Evolutionary conservation across 2,888 invertebrate species (phyloP), one percentile per base, ranked within the genome.

Genomic region (Dinocampus coccinellae): DNA sequence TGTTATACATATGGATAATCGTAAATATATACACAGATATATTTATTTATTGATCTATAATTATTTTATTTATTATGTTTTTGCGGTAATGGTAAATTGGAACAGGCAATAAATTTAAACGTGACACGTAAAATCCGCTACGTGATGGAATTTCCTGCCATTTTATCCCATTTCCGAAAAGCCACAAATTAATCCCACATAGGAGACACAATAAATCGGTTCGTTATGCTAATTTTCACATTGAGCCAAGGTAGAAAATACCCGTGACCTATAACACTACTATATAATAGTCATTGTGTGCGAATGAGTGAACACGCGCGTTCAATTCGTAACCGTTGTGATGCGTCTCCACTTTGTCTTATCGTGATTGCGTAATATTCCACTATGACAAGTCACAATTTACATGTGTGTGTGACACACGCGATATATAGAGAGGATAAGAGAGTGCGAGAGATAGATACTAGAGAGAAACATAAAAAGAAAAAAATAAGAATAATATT

Each of bases 141-240:
- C 63, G 52, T 33, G 63, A 64, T 52, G 29, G 42, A 64, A 52
- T 64, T 64, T 47, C 29, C 63, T 20, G 20, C 16, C 26, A 24
- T 39, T 62, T 29, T 26, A 26, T 57, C 57, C 47, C 16, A 47
- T 47, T 47, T 47, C 47, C 58, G 33, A 58, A 58, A 20, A 16
- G 58, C 16, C 58, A 33, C 58, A 33, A 58, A 29, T 58, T 33
- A 58, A 58, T 16, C 16, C 34, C 3, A 2, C 26, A 26, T 24
- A 26, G 55, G 55, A 26, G 55, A 55, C 26, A 34, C 58, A 58
- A 58, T 34, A 58, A 58, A 29, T 58, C 29, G 58, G 58, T 20
- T 33, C n/a, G 33, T 58, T 58, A 58, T 58, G 58, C 33, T 33
- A 58, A 58, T 58, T 58, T 33, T 16, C n/a, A 47, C 58, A 58